Evolutionary conservation across 1,140 invertebrate genomes (phyloP), one percentile per base, ranked within the genome.

Genomic region (Drosophila eugracilis): DNA sequence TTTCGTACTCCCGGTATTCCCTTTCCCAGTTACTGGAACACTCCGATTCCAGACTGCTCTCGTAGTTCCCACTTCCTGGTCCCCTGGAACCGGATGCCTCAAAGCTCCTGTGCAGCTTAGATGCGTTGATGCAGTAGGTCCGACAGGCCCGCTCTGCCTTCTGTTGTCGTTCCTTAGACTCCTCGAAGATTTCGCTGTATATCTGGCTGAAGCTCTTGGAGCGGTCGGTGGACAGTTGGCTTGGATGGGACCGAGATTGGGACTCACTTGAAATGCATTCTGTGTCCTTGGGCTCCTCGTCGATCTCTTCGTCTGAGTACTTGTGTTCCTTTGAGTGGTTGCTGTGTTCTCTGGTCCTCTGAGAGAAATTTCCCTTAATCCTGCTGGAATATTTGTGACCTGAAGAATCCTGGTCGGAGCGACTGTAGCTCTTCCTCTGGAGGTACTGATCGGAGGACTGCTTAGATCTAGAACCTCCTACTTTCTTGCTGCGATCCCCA

Each of bases 131-230:
- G 2, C 65, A 32, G n/a, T 63, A 85, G 3, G 39, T 30, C 3
- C 32, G 50, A 57, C 52, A 57, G 1, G 58, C 69, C 3, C 37
- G 37, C 5, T 79, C 65, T 0, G 80, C 80, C 21, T 79, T 85
- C 2, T 76, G 17, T 10, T 72, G 65, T 6, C 79, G 75, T 4
- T 41, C 44, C 15, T 26, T 71, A 0, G 80, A 84, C 47, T 84
- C 80, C 14, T 84, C 80, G 5, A 48, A 69, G 12, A 84, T 73
- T 50, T 85, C 80, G 36, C 81, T 86, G n/a, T 80, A 86, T 4
- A 84, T 65, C 32, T 84, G 65, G 37, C 80, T 84, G 10, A 76
- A 86, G 6, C 72, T 86, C 32, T 80, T 73, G 0, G 80, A 84
- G 6, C 57, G 45, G 6, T 86, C 81, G 3, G 55, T 76, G 3